Percentiles rank a stretch among this genome's conserved stretches.
Conservation (phyloP, 2,113 vertebrate genomes). For the Zapornia atra region DNA sequence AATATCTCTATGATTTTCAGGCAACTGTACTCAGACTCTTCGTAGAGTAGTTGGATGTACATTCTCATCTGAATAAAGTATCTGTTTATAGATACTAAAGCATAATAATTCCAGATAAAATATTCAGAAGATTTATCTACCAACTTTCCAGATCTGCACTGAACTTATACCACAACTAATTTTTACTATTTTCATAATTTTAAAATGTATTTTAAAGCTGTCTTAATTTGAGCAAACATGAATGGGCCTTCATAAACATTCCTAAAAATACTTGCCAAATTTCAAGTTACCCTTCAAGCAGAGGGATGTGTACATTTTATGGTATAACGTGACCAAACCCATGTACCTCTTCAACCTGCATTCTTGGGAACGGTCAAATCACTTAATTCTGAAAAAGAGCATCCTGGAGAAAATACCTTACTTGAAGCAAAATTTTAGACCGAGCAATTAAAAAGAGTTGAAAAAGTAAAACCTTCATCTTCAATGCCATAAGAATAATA, state of each 20-base stretch:
- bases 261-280: neutral
- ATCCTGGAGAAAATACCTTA: neutral
- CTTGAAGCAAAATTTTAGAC: neutral
- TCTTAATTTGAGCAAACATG: neutral
- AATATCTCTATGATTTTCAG: neutral
- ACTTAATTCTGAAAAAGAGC: neutral
- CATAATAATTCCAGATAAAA: neutral
- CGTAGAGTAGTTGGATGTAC: neutral
- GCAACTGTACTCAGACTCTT: neutral
- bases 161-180: neutral
- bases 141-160: neutral
- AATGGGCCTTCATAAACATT: neutral
- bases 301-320: rapidly evolving
- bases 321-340: neutral
- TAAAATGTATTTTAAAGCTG: neutral
- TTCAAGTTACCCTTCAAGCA: neutral
- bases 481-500: neutral
- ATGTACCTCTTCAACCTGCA: neutral
- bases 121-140: neutral
- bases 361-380: neutral
- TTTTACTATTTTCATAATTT: neutral
- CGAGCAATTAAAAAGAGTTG: neutral
- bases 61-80: neutral
- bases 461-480: neutral
- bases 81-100: neutral